Percentiles rank a stretch among this genome's conserved stretches.
Evolutionary conservation across 64 coral and sea anemone species (phyloP).

Genomic region (Acropora tenuis): DNA sequence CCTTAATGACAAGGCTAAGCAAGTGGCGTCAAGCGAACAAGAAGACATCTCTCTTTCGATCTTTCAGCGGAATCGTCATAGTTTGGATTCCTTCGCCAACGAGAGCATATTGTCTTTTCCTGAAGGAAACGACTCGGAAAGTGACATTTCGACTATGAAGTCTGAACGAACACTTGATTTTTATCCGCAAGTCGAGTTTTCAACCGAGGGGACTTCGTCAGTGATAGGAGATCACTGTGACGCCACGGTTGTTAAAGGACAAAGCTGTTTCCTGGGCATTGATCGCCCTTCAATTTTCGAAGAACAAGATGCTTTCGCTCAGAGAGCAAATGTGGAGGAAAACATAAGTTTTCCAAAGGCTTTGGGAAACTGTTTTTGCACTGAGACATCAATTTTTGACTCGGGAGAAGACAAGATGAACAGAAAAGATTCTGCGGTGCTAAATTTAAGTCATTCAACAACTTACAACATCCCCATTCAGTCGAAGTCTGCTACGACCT

Average conservation of each 20-base stretch:
- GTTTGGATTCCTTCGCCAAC: constrained; percentile 38
- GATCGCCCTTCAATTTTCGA: neutral
- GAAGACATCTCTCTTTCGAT: neutral
- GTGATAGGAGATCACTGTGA: neutral
- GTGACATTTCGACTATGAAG: neutral
- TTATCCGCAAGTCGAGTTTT: neutral
- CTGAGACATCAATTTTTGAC: neutral
- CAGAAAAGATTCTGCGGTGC: neutral
- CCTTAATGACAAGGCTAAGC: neutral
- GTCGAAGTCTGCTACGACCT: neutral
- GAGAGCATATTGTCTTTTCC: neutral
- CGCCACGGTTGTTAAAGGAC: neutral
- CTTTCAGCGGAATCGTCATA: neutral
- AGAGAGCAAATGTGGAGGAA: neutral
- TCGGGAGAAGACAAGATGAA: neutral
- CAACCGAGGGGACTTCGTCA: neutral
- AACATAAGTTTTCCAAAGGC: neutral
- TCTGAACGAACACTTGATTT: neutral
- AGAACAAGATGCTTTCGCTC: neutral
- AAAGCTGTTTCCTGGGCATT: neutral
- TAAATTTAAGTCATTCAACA: neutral
- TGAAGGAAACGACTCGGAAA: neutral
- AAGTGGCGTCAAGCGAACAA: neutral
- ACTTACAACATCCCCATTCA: neutral
- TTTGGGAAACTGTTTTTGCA: neutral